Base-by-base conservation (phyloP, 2,797 vertebrate species). In the Clarias pachynema region DNA sequence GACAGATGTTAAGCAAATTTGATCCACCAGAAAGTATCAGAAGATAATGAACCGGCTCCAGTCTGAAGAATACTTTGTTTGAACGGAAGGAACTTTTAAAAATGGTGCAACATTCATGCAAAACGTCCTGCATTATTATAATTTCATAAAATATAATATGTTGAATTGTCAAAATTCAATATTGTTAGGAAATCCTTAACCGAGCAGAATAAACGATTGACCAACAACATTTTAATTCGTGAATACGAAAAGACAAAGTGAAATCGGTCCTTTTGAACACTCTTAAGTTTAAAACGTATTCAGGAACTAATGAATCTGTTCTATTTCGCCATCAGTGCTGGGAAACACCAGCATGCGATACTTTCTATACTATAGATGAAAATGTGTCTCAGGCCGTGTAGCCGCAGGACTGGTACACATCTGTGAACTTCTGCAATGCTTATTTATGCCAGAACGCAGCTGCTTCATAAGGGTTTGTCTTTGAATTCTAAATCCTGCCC, bases 361-460 rank as follows among this genome's bases (percentile, higher is more conserved):
- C 10, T 57, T 56, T 81, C 37, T 26, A 60, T 14, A 60, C 31
- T n/a, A 26, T 26, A 60, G 24, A 18, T 80, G 15, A 18, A 80
- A 80, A 65, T 44, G 63, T 80, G 65, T 20, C 6, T 78, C 56
- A 15, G 14, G 18, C 22, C 22, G 2, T 79, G 31, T 53, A 80
- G 62, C 16, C 4, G 4, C 7, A 80, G 37, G 62, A 26, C n/a
- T 79, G 56, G 74, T 37, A 24, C 56, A 60, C 29, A 65, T 81
- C 79, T 66, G 59, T 79, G 53, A 34, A 31, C 16, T 22, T 59
- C 10, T 49, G 62, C 62, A 14, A 14, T 63, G 62, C 62, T 63
- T 63, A 63, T 49, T 49, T 65, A 49, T 59, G 4, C 62, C 62
- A 66, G 62, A 81, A 40, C 37, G 31, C 40, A 81, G 79, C 79